Evolutionary conservation across 2,888 invertebrate species (phyloP), one percentile per base, ranked within the genome.

Genomic region (Dasysyrphus albostriatus): DNA sequence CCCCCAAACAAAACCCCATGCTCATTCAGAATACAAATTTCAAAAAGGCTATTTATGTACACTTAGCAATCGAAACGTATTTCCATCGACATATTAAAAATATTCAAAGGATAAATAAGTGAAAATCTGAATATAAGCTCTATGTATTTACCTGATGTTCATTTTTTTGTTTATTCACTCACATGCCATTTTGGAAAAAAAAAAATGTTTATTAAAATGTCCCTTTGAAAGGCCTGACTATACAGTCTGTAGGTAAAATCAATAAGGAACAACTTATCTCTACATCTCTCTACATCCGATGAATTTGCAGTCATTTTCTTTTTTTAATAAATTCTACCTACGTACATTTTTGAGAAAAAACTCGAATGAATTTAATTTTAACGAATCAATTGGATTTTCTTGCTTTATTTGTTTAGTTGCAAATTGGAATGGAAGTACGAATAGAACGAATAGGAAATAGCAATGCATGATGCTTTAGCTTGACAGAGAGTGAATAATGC

Each of bases 311-410:
- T 19, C 37, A 9, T 8, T 49, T 49, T 19, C 4, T 3, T 3
- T 4, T 32, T 5, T 4, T 32, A 32, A 32, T n/a, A n/a, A 32
- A 32, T 32, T 49, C 9, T 49, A 19, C 4, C 1, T 19, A 19
- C 9, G 19, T 49, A 19, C 19, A 6, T 49, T 19, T 19, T 9
- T 10, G 1, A 19, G 3, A 10, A 49, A 49, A 79, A 83, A 87
- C 77, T 84, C 73, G 70, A 65, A 63, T 85, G 78, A 88, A 88
- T 87, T 83, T 70, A 74, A 85, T 85, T 81, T 81, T 78, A 80
- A 87, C 76, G 79, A 76, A 83, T 73, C 58, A 67, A 61, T 73
- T 1, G 37, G 65, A 32, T 29, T 19, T 65, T 24, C 24, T n/a
- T 42, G 44, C 47, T 51, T 63, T 32, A n/a, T 29, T 51, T 65